Evolutionary conservation across 1,140 invertebrate species (phyloP).

Genomic region (Dreissena rostriformis): DNA sequence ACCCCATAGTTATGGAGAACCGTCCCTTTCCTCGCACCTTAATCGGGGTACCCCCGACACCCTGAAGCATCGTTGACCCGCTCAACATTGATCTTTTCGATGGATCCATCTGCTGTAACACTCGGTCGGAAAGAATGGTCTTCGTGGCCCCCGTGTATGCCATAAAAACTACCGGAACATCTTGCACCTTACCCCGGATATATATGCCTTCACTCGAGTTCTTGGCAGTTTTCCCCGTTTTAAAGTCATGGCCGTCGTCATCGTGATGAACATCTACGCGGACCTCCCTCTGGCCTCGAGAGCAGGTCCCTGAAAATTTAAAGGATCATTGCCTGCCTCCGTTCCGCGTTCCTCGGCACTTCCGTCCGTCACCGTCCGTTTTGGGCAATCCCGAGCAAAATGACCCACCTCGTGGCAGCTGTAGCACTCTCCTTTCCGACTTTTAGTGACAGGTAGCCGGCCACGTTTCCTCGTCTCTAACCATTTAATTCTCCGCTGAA

Average conservation of each 20-base stretch:
- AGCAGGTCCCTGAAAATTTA: conserved; percentile 26
- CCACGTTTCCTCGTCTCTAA: no score
- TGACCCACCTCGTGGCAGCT: conserved; percentile 4
- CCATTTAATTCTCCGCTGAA: no score
- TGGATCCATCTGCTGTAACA: not conserved
- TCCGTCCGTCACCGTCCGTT: no score
- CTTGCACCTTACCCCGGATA: not conserved
- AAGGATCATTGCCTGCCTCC: not conserved
- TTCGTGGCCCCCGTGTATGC: conserved; percentile 22
- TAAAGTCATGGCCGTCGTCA: not conserved
- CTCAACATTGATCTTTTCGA: not conserved
- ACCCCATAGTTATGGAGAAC: no score
- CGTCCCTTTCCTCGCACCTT: conserved; percentile 29
- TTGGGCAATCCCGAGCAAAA: conserved; percentile 8
- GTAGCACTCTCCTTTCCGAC: not conserved
- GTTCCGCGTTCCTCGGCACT: not conserved
- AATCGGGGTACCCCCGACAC: conserved; percentile 10
- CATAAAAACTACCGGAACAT: conserved; percentile 8
- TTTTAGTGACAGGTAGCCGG: no score
- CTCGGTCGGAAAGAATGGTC: conserved; percentile 13
- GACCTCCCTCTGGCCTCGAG: not conserved
- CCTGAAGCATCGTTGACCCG: not conserved
- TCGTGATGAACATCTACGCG: not conserved
- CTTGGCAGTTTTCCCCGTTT: no score
- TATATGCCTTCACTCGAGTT: not conserved